phyloP scores from a whole-genome alignment of 2,888 invertebrate species.

The Sepioteuthis lessoniana region DNA sequence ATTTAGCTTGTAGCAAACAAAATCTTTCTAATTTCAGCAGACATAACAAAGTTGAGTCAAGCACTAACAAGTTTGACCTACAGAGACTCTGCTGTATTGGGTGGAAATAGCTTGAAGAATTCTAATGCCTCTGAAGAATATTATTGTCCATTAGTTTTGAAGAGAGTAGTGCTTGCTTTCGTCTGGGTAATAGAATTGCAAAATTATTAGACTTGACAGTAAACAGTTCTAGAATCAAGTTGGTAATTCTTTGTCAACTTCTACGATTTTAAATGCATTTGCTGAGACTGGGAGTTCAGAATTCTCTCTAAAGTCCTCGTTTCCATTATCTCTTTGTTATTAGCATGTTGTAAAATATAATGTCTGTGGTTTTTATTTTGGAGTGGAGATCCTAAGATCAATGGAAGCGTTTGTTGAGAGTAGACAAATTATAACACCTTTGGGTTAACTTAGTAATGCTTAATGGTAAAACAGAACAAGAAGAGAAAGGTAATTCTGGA shows the following conservation, averaged over 20 bases:
- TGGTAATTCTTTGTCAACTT: background rate
- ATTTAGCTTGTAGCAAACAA: background rate
- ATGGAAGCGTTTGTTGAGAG: too few relatives aligned
- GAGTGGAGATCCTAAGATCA: too few relatives aligned
- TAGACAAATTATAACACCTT: too few relatives aligned
- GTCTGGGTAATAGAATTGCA: background rate
- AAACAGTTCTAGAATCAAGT: background rate
- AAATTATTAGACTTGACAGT: background rate
- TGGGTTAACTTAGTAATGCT: too few relatives aligned
- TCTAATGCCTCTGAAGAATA: slow-evolving; percentile 14
- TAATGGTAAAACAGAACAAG: too few relatives aligned
- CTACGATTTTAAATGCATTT: background rate
- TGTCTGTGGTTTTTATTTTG: too few relatives aligned
- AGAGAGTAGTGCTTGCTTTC: background rate
- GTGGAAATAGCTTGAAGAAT: background rate
- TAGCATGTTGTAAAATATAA: background rate
- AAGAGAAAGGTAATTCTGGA: too few relatives aligned
- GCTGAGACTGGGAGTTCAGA: too few relatives aligned
- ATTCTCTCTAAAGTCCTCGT: background rate
- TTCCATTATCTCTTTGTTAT: background rate
- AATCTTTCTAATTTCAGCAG: background rate
- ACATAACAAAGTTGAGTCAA: background rate
- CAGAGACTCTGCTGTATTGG: background rate
- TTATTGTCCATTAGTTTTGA: background rate
- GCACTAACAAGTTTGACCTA: background rate